Evolutionary conservation across 2,888 invertebrate genomes (phyloP).

Genomic region (Morpho deidamia): DNA sequence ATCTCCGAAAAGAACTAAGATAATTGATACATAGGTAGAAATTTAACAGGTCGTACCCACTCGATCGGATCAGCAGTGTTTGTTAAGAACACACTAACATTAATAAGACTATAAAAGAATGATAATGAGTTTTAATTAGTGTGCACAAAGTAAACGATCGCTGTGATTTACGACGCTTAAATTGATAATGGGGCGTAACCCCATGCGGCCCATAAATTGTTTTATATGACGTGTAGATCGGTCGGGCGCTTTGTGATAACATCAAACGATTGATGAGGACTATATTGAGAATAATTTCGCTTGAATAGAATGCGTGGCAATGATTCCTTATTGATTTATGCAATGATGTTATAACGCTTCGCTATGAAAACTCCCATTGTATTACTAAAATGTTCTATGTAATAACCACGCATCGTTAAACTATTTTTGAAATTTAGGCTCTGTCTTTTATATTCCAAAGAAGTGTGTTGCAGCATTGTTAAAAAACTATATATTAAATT

Average conservation of each 20-base stretch:
- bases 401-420: too few relatives aligned
- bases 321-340: not conserved
- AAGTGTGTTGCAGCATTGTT: too few relatives aligned
- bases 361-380: too few relatives aligned
- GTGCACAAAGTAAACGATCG: slow-evolving; percentile 35
- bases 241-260: slow-evolving; percentile 15
- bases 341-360: too few relatives aligned
- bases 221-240: slow-evolving; percentile 32
- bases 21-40: too few relatives aligned
- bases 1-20: too few relatives aligned
- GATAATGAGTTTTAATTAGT: slow-evolving; percentile 33
- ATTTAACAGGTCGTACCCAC: not conserved
- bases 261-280: slow-evolving; percentile 13
- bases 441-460: too few relatives aligned
- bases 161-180: slow-evolving; percentile 36
- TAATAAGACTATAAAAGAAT: slow-evolving; percentile 24
- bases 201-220: slow-evolving; percentile 55
- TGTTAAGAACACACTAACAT: too few relatives aligned
- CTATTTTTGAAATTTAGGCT: too few relatives aligned
- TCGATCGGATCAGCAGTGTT: not conserved
- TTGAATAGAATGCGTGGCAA: slow-evolving; percentile 5
- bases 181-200: slow-evolving; percentile 49
- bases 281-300: slow-evolving; percentile 4
- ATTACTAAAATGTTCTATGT: too few relatives aligned
- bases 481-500: too few relatives aligned